A percentile compares a stretch with the other conserved stretches of the same genome.
phyloP scores from a whole-genome alignment of 2,797 vertebrate genomes.

The Threskiornis aethiopicus region DNA sequence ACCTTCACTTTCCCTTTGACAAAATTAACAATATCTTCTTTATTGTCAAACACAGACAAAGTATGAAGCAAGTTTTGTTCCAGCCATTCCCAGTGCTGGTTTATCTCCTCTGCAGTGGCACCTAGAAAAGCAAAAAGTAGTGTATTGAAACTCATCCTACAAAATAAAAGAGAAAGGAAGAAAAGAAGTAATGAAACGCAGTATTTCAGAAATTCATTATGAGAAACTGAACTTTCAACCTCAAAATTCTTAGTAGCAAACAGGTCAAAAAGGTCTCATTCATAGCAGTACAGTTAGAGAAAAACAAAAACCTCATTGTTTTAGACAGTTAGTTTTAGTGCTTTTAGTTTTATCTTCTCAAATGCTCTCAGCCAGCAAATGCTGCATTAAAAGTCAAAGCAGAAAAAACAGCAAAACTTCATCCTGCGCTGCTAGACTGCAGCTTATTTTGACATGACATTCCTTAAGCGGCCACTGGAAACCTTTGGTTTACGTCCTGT shows the following conservation, averaged over 20 bases:
- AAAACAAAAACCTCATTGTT: constrained; percentile 6
- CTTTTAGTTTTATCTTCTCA: constrained; percentile 1
- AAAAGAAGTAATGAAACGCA: not conserved
- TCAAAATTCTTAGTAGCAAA: constrained; percentile 6
- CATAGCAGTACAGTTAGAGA: not conserved
- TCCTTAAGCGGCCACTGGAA: not conserved
- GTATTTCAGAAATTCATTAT: not conserved
- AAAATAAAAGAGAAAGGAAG: not conserved
- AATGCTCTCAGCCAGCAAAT: not conserved
- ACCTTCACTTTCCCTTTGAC: constrained; percentile 97
- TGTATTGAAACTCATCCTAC: not conserved
- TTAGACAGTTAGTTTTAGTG: not conserved
- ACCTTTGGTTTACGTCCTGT: not conserved
- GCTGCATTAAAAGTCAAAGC: not conserved
- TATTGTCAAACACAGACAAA: constrained; percentile 95
- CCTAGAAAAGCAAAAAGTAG: constrained; percentile 75
- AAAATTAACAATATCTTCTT: constrained; percentile 91
- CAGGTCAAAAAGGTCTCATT: not conserved
- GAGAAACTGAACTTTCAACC: constrained; percentile 16
- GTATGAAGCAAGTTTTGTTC: constrained; percentile 92
- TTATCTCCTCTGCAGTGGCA: constrained; percentile 90
- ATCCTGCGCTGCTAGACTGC: not conserved
- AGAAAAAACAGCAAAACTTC: not conserved
- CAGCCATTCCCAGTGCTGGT: constrained; percentile 95
- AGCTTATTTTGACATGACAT: not conserved